Evolutionary conservation across 2,888 invertebrate species (phyloP).

Genomic region (Drosophila eohydei): DNA sequence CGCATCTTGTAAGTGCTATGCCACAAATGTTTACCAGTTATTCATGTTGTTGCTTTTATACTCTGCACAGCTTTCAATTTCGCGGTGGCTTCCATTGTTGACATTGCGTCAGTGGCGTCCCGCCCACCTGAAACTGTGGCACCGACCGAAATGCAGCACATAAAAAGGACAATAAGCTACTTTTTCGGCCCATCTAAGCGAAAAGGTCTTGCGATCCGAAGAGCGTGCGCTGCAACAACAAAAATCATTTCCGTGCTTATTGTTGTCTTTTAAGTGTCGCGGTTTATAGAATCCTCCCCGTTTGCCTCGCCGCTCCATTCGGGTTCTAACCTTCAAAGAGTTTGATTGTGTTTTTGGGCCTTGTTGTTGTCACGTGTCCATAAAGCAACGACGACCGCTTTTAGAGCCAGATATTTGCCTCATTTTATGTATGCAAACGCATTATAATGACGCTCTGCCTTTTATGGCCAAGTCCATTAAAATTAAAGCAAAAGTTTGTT

Average conservation of each 20-base stretch:
- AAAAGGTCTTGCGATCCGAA: constrained; percentile 58
- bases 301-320: constrained; percentile 8
- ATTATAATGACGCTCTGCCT: constrained; percentile 72
- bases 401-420: constrained; percentile 64
- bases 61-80: constrained; percentile 51
- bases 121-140: constrained; percentile 16
- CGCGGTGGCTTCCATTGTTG: constrained; percentile 62
- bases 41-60: constrained; percentile 55
- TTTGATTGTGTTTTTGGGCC: constrained; percentile 67
- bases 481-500: constrained; percentile 78
- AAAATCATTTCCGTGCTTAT: constrained; percentile 67
- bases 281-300: constrained; percentile 55
- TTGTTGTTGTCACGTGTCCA: constrained; percentile 78
- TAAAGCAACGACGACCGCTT: constrained; percentile 60
- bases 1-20: constrained; percentile 46
- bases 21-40: constrained; percentile 31
- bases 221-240: constrained; percentile 15
- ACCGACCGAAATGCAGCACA: constrained; percentile 65
- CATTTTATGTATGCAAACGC: constrained; percentile 78
- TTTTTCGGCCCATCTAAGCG: constrained; percentile 60
- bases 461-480: constrained; percentile 77
- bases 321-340: constrained; percentile 65
- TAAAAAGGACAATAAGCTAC: constrained; percentile 80
- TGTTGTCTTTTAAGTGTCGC: constrained; percentile 70
- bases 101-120: constrained; percentile 52